Conservation (phyloP, 2,888 invertebrate species). For the Microplitis manilae region DNA sequence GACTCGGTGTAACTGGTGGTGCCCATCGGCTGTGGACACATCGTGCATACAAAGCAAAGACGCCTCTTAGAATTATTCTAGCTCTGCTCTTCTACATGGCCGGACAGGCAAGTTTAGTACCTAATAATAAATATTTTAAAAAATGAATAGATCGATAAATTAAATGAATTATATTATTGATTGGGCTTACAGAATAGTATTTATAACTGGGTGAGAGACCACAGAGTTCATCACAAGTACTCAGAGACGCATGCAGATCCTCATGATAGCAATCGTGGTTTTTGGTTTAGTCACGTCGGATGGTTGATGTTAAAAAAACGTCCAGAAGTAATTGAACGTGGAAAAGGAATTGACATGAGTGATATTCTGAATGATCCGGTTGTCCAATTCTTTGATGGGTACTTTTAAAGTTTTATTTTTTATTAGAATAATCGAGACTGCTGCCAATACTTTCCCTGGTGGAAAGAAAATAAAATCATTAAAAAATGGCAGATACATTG, state of each 20-base stretch:
- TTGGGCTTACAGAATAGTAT: conserved; percentile 74
- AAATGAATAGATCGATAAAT: no score
- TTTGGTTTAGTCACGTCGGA: conserved; percentile 94
- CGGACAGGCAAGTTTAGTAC: conserved; percentile 76
- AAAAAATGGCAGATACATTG: no score
- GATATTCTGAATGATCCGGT: conserved; percentile 86
- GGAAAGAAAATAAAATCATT: no score
- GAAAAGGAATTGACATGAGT: conserved; percentile 83
- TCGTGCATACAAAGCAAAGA: conserved; percentile 94
- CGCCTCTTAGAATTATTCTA: conserved; percentile 87
- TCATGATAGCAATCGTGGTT: conserved; percentile 86
- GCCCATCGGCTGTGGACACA: conserved; percentile 98
- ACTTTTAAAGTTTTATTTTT: conserved; percentile 53
- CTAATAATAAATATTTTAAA: no score
- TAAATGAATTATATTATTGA: background rate
- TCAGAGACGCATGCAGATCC: conserved; percentile 87
- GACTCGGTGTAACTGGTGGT: no score
- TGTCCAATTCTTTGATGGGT: conserved; percentile 83
- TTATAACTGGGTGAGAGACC: conserved; percentile 83
- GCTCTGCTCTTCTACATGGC: conserved; percentile 77
- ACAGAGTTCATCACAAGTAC: conserved; percentile 83
- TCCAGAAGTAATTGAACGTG: conserved; percentile 86
- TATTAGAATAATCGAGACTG: no score
- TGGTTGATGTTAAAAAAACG: conserved; percentile 94
- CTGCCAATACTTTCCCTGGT: no score